Evolutionary conservation across 2,113 vertebrate species (phyloP).

Genomic region (Hemicordylus capensis): DNA sequence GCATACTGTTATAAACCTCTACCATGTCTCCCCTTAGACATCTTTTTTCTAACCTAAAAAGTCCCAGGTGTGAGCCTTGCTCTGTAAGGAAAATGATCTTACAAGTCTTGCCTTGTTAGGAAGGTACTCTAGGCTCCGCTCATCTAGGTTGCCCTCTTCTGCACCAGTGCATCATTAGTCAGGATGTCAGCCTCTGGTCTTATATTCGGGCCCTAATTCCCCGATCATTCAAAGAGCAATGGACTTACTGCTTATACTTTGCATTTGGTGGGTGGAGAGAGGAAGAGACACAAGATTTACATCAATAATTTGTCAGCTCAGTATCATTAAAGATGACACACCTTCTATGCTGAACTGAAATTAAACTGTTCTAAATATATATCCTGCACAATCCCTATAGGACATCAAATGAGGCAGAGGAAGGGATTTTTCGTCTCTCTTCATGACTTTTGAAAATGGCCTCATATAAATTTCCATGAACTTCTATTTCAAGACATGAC

Average conservation of each 20-base stretch:
- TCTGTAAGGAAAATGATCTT: too few species aligned
- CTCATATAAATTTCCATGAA: conserved; percentile 13
- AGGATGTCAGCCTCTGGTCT: conserved; percentile 18
- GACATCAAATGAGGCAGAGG: neutral
- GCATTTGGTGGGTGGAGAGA: neutral
- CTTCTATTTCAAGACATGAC: conserved; percentile 42
- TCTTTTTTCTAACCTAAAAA: too few species aligned
- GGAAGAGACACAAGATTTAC: conserved; percentile 15
- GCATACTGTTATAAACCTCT: too few species aligned
- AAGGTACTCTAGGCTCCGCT: too few species aligned
- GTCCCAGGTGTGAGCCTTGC: too few species aligned
- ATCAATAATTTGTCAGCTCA: conserved; percentile 11
- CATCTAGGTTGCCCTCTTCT: too few species aligned
- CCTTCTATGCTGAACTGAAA: neutral
- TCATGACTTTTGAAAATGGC: conserved; percentile 31
- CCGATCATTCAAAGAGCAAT: neutral
- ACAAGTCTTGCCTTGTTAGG: too few species aligned
- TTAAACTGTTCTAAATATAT: neutral
- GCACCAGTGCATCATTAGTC: neutral
- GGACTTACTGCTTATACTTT: neutral
- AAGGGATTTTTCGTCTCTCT: neutral
- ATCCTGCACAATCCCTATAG: neutral
- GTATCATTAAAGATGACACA: neutral
- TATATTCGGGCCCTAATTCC: neutral
- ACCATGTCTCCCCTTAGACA: too few species aligned